phyloP scores from a whole-genome alignment of 2,797 vertebrate species.

The Mormyrops boulengeri region DNA sequence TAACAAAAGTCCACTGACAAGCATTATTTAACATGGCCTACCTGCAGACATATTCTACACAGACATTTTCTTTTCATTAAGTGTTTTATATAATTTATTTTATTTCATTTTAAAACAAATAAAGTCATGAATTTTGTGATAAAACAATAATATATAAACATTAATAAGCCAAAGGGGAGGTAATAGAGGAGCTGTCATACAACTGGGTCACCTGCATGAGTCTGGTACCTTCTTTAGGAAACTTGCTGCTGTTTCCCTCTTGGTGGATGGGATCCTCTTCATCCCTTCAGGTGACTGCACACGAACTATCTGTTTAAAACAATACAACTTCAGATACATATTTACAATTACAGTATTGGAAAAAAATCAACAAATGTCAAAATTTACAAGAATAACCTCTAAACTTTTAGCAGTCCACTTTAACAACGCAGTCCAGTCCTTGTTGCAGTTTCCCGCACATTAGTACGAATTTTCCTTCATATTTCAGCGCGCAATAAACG shows the following conservation, averaged over 20 bases:
- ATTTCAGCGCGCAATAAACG: neutral
- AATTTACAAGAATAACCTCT: neutral
- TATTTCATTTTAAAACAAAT: neutral
- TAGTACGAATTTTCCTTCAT: neutral
- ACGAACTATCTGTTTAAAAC: conserved; percentile 71
- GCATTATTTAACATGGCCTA: neutral
- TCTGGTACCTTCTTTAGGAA: conserved; percentile 89
- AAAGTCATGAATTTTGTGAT: neutral
- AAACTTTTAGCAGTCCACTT: neutral
- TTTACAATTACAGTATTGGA: neutral
- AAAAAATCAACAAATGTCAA: no score
- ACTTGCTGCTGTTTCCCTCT: conserved; percentile 79
- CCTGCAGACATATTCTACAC: neutral
- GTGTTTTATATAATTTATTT: neutral
- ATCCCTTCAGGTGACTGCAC: conserved; percentile 95
- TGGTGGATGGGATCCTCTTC: conserved; percentile 82
- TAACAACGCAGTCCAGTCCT: neutral
- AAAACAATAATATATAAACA: neutral
- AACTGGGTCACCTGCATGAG: neutral
- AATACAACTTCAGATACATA: neutral
- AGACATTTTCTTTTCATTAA: neutral
- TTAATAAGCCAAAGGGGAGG: neutral
- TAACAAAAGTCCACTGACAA: neutral
- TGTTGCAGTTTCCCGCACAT: neutral
- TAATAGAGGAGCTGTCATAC: neutral